A percentile compares a stretch with the other conserved stretches of the same genome.
phyloP scores from a whole-genome alignment of 2,888 invertebrate genomes.

The Diachrysia chrysitis region DNA sequence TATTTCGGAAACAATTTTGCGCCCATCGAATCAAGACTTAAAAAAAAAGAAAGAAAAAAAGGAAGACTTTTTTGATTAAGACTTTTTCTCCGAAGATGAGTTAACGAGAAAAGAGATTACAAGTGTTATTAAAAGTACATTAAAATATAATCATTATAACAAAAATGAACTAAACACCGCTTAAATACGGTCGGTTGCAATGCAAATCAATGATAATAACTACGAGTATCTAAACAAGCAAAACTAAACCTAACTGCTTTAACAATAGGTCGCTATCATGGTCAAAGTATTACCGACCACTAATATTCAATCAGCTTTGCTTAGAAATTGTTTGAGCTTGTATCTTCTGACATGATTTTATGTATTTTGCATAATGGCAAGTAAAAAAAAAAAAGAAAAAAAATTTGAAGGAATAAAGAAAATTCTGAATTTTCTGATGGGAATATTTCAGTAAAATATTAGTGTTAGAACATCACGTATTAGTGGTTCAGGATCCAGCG shows the following conservation, averaged over 20 bases:
- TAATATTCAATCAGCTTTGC: not conserved
- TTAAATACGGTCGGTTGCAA: not conserved
- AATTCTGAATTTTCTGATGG: too few relatives aligned
- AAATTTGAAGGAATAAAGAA: too few relatives aligned
- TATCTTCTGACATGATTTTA: not conserved
- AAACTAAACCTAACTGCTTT: not conserved
- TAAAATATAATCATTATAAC: too few relatives aligned
- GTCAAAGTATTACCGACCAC: not conserved
- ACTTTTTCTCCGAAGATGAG: not conserved
- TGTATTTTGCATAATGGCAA: too few relatives aligned
- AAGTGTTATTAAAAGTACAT: too few relatives aligned
- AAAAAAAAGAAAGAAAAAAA: too few relatives aligned
- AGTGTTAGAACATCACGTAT: not conserved
- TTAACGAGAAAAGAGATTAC: too few relatives aligned
- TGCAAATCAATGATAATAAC: too few relatives aligned
- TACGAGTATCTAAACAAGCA: too few relatives aligned
- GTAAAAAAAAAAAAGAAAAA: too few relatives aligned
- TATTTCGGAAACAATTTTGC: too few relatives aligned
- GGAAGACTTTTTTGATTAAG: not conserved
- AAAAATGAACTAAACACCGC: not conserved
- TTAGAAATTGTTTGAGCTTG: not conserved
- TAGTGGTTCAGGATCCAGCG: conserved; percentile 12
- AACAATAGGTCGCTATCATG: not conserved
- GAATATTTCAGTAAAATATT: not conserved
- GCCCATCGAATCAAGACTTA: too few relatives aligned